Conservation (phyloP, 2,888 invertebrate species). For the Rhimphoctona megacephalus region DNA sequence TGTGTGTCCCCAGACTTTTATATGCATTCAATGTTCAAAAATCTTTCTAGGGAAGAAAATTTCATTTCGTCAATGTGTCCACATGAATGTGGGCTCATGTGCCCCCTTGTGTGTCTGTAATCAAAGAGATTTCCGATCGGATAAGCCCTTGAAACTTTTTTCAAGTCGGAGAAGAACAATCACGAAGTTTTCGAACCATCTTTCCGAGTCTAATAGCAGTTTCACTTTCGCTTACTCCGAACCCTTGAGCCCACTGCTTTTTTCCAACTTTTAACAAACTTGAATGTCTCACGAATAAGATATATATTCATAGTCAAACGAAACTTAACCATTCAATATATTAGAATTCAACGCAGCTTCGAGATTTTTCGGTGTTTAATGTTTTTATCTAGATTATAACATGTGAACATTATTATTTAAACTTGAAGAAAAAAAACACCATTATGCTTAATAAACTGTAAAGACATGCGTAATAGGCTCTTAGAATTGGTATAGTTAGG, state of each 20-base stretch:
- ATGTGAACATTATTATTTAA: background rate
- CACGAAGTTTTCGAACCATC: slow-evolving; percentile 15
- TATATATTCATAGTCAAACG: background rate
- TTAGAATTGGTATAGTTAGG: background rate
- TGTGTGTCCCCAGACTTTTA: background rate
- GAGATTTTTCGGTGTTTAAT: background rate
- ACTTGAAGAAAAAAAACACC: background rate
- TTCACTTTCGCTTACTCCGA: background rate
- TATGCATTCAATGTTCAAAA: background rate
- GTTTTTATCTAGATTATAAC: background rate
- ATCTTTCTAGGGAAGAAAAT: background rate
- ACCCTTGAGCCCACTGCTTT: background rate
- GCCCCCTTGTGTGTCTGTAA: background rate
- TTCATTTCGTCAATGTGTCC: slow-evolving; percentile 1
- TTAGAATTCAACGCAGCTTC: background rate
- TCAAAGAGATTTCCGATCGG: slow-evolving; percentile 26
- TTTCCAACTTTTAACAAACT: slow-evolving; percentile 4
- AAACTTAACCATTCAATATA: background rate
- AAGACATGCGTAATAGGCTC: background rate
- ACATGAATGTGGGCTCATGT: slow-evolving; percentile 4
- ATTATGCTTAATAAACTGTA: background rate
- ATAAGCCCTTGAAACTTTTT: slow-evolving; percentile 28
- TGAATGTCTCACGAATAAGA: background rate
- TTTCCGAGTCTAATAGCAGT: slow-evolving; percentile 12
- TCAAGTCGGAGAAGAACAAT: background rate